Evolutionary conservation across 1,140 invertebrate species (phyloP).

Genomic region (Procambarus clarkii): DNA sequence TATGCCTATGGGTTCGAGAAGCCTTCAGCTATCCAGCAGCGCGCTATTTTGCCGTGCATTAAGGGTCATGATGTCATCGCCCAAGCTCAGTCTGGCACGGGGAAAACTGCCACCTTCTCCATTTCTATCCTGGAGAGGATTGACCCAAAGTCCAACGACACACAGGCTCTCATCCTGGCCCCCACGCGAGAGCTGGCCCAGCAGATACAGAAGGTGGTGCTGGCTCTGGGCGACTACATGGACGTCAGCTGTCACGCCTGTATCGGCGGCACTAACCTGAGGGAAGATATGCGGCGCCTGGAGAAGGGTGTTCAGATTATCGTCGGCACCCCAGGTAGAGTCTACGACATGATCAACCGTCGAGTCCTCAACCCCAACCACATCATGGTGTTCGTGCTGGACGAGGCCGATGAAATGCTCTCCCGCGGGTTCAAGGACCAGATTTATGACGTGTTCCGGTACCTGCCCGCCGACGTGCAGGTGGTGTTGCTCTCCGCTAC

Average conservation of each 20-base stretch:
- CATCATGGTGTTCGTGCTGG: constrained; percentile 98
- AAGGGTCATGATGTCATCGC: constrained; percentile 98
- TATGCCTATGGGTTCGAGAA: constrained; percentile 99
- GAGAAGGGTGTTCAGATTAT: constrained; percentile 95
- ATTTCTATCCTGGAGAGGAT: constrained; percentile 99
- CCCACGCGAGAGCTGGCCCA: constrained; percentile 98
- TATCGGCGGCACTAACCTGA: constrained; percentile 98
- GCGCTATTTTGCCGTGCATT: constrained; percentile 98
- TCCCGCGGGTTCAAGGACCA: constrained; percentile 99
- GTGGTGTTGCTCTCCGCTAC: constrained; percentile 97
- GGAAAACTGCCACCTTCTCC: constrained; percentile 99
- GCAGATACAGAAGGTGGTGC: constrained; percentile 93
- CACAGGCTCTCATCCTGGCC: constrained; percentile 96
- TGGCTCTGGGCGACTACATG: constrained; percentile 98
- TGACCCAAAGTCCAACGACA: constrained; percentile 88
- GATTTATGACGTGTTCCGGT: constrained; percentile 98
- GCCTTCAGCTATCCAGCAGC: constrained; percentile 99
- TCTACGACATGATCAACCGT: constrained; percentile 98
- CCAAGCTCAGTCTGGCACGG: constrained; percentile 97
- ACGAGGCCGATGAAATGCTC: constrained; percentile 99
- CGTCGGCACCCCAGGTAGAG: constrained; percentile 98
- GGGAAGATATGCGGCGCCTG: constrained; percentile 95
- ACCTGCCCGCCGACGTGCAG: constrained; percentile 92
- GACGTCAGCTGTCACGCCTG: constrained; percentile 97
- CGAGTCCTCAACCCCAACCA: constrained; percentile 86